These are phyloP conservation scores for Forbesichthys agassizii DNA, from an alignment of 2,113 vertebrate species.

Conservation along the genomic window DNA sequence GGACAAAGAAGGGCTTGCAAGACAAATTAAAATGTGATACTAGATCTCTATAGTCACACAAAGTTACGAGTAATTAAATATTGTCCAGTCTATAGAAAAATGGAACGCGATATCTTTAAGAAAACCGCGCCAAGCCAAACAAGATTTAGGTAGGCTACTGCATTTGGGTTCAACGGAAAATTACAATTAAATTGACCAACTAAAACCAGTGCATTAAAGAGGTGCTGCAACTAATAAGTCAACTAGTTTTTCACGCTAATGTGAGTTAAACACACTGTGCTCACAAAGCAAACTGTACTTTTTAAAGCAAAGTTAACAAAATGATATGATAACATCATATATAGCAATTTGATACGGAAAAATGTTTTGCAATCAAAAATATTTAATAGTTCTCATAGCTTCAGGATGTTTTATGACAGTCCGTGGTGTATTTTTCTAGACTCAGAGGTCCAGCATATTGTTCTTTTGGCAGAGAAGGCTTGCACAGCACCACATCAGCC, in stretches of 20 bases:
- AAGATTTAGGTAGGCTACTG: neutral
- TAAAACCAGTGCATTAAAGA: neutral
- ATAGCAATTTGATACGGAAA: no score
- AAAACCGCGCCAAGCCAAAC: slow-evolving; percentile 24
- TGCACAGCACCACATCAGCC: slow-evolving; percentile 13
- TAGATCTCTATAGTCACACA: slow-evolving; percentile 57
- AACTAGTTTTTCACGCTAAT: neutral
- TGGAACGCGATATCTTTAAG: slow-evolving; percentile 37
- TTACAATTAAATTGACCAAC: neutral
- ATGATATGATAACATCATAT: no score
- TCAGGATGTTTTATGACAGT: neutral
- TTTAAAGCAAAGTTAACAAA: no score
- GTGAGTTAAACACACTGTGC: no score
- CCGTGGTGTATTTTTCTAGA: slow-evolving; percentile 32
- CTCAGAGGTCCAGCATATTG: slow-evolving; percentile 17
- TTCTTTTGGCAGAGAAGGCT: slow-evolving; percentile 29
- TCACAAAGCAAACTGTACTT: no score
- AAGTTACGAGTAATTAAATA: slow-evolving; percentile 48
- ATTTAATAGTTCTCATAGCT: slow-evolving; percentile 17
- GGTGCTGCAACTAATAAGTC: neutral
- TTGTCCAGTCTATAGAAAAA: slow-evolving; percentile 37
- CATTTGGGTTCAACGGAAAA: slow-evolving; percentile 12
- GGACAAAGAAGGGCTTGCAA: slow-evolving; percentile 47
- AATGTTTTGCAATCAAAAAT: no score
- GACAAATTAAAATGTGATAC: slow-evolving; percentile 72